Evolutionary conservation across 2,113 vertebrate genomes (phyloP).

Genomic region (Formicarius rufipectus): DNA sequence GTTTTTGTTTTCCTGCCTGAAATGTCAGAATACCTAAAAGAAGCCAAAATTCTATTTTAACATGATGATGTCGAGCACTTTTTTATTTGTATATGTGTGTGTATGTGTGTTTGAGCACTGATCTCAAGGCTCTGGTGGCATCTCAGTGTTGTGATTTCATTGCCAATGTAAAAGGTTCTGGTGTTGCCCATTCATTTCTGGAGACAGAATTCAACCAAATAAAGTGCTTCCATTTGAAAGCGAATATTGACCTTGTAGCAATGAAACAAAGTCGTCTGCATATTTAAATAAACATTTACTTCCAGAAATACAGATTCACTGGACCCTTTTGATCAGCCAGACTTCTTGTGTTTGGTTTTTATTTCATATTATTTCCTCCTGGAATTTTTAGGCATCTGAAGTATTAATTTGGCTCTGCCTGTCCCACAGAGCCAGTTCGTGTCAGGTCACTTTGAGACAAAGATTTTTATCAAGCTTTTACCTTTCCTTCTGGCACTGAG

Average conservation of each 20-base stretch:
- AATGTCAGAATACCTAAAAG: constrained; percentile 48
- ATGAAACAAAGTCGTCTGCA: constrained; percentile 32
- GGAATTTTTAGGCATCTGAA: not conserved
- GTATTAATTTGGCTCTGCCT: not conserved
- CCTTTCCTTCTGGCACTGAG: not conserved
- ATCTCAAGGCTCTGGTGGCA: constrained; percentile 40
- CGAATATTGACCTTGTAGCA: constrained; percentile 49
- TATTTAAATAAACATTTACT: constrained; percentile 70
- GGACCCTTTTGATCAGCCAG: not conserved
- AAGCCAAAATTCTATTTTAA: constrained; percentile 70
- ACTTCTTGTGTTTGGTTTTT: not conserved
- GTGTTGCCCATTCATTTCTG: constrained; percentile 66
- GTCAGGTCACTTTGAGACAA: not conserved
- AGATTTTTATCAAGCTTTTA: not conserved
- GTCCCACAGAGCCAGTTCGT: not conserved
- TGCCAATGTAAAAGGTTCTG: constrained; percentile 50
- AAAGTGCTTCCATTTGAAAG: constrained; percentile 73
- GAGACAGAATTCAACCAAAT: constrained; percentile 74
- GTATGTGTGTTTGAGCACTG: constrained; percentile 61
- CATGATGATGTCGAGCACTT: constrained; percentile 61
- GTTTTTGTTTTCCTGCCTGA: constrained; percentile 44
- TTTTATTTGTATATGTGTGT: constrained; percentile 60
- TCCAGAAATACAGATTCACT: not conserved
- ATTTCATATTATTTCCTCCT: not conserved
- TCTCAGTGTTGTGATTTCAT: constrained; percentile 50